Percentiles rank a stretch among this genome's conserved stretches.
phyloP scores from a whole-genome alignment of 2,797 vertebrate genomes.

The Gallinago solitaria region DNA sequence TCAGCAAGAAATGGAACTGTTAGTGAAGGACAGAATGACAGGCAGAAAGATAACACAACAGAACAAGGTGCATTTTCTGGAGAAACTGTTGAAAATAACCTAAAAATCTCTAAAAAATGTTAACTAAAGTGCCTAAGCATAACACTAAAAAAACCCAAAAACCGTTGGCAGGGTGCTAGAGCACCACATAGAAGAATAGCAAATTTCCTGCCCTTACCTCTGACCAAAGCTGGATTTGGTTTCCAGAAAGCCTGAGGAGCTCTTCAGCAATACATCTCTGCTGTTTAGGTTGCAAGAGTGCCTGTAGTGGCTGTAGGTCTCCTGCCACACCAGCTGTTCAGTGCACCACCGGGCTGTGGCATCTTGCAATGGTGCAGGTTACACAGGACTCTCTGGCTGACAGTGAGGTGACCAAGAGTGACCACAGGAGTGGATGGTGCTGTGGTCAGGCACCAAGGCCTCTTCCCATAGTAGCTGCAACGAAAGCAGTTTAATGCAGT shows the following conservation, averaged over 20 bases:
- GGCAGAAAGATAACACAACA: fast-evolving
- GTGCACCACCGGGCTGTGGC: fast-evolving
- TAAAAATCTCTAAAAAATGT: background rate
- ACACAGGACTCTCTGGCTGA: background rate
- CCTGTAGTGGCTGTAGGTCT: background rate
- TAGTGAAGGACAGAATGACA: background rate
- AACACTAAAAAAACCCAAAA: background rate
- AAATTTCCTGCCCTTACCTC: background rate
- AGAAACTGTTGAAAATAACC: background rate
- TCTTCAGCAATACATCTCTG: background rate
- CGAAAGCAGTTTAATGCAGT: background rate
- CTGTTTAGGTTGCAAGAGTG: background rate
- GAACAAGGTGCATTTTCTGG: background rate
- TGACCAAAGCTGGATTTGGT: background rate
- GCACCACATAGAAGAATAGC: background rate
- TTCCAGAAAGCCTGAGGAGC: background rate
- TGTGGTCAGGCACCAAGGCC: background rate
- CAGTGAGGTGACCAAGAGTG: fast-evolving
- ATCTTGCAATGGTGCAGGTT: background rate
- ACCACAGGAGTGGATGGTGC: fast-evolving
- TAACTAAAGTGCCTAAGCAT: background rate
- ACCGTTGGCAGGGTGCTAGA: background rate
- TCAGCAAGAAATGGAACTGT: background rate
- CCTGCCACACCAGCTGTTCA: fast-evolving
- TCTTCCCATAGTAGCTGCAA: background rate